These are phyloP conservation scores for Pseudochirops corinnae DNA, from an alignment of 2,797 vertebrate species.

Conservation along the genomic window DNA sequence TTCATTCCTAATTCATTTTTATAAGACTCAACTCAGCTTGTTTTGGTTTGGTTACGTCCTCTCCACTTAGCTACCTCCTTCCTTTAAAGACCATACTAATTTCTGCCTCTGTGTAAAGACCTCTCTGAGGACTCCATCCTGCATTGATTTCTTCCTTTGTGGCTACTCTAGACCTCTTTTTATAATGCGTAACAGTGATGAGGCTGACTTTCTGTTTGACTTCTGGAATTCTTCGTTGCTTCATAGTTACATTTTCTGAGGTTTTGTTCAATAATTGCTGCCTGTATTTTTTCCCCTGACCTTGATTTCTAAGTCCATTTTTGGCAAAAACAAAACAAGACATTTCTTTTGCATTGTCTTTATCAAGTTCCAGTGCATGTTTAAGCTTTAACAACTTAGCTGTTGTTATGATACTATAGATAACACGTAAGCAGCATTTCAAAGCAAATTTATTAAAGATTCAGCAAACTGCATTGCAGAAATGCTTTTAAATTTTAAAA, in stretches of 20 bases:
- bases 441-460: background rate
- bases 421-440: background rate
- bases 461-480: background rate
- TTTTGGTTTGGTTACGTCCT: background rate
- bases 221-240: background rate
- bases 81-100: background rate
- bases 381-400: background rate
- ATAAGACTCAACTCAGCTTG: background rate
- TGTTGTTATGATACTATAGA: background rate
- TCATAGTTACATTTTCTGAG: background rate
- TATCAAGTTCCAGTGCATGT: background rate
- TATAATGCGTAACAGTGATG: background rate
- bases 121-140: background rate
- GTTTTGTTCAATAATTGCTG: background rate
- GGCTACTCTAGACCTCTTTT: background rate
- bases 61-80: background rate
- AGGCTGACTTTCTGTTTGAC: background rate
- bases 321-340: background rate
- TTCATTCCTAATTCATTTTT: background rate
- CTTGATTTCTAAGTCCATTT: background rate
- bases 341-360: background rate
- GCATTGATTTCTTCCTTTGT: background rate
- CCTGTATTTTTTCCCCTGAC: background rate
- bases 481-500: background rate
- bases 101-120: background rate